phyloP scores from a whole-genome alignment of 2,797 vertebrate species.

The Ctenochaetus hawaiiensis region DNA sequence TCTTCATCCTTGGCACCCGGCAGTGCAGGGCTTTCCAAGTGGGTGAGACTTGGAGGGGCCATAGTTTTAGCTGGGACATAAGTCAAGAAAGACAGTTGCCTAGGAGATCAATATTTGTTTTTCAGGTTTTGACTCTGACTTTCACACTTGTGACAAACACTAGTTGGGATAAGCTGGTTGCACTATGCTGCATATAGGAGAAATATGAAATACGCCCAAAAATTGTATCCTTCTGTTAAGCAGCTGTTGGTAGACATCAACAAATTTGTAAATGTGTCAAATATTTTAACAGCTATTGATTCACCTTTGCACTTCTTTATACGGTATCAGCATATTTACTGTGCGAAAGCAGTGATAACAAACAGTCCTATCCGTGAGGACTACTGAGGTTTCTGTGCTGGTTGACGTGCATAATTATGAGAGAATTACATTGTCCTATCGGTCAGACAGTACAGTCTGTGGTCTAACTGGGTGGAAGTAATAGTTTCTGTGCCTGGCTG shows the following conservation, averaged over 20 bases:
- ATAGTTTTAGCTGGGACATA: conserved; percentile 49
- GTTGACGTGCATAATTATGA: conserved; percentile 11
- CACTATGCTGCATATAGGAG: conserved; percentile 21
- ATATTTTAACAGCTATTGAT: conserved; percentile 14
- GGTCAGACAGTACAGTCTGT: conserved; percentile 79
- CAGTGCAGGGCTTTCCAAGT: conserved; percentile 21
- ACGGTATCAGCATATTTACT: background rate
- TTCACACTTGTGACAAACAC: background rate
- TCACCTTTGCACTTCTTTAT: background rate
- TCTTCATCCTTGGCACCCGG: conserved; percentile 24
- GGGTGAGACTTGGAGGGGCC: conserved; percentile 29
- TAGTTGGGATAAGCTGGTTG: conserved; percentile 25
- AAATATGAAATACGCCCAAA: conserved; percentile 23
- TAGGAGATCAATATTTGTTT: conserved; percentile 71
- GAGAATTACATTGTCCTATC: conserved; percentile 40
- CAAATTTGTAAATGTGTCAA: conserved; percentile 1
- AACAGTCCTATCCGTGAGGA: background rate
- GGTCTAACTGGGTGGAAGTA: conserved; percentile 82
- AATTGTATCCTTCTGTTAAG: conserved; percentile 28
- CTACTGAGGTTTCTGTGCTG: background rate
- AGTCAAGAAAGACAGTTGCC: conserved; percentile 46
- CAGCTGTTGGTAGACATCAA: conserved; percentile 36
- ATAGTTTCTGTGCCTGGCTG: conserved; percentile 78
- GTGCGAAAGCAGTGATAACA: background rate
- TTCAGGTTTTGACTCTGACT: background rate